Evolutionary conservation across 2,888 invertebrate species (phyloP).

Genomic region (Ditula angustiorana): DNA sequence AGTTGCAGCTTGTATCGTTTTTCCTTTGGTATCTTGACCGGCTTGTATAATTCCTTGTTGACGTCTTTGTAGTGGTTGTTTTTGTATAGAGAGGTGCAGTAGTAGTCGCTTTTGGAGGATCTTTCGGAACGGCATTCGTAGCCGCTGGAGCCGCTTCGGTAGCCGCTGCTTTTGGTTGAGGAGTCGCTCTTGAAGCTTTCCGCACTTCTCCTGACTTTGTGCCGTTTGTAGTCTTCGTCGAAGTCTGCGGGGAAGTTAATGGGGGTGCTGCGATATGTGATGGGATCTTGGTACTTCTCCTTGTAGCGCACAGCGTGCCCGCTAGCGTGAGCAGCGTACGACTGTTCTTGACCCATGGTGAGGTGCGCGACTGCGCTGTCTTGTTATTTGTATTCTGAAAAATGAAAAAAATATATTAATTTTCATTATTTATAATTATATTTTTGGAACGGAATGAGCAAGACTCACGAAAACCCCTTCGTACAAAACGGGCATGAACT

Average conservation of each 20-base stretch:
- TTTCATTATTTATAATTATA: no score
- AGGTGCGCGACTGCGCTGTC: constrained; percentile 60
- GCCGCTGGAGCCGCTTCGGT: constrained; percentile 77
- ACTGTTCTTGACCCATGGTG: constrained; percentile 82
- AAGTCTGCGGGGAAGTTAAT: constrained; percentile 63
- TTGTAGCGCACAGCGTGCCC: constrained; percentile 66
- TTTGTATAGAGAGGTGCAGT: constrained; percentile 79
- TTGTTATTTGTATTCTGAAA: constrained; percentile 67
- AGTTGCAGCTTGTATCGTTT: constrained; percentile 76
- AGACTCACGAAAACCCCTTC: no score
- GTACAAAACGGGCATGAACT: no score
- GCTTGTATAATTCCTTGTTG: constrained; percentile 80
- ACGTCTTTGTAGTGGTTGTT: constrained; percentile 81
- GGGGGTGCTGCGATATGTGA: constrained; percentile 59
- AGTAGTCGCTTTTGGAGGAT: constrained; percentile 75
- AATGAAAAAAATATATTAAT: constrained; percentile 10
- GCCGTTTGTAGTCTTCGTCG: constrained; percentile 67
- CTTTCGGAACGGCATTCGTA: constrained; percentile 75
- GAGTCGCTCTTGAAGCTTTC: constrained; percentile 80
- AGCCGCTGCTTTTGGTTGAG: constrained; percentile 78
- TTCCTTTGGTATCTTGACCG: constrained; percentile 80
- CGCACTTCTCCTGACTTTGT: constrained; percentile 68
- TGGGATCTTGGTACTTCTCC: constrained; percentile 69
- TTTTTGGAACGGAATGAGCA: no score
- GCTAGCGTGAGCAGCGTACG: constrained; percentile 70